Percentiles rank a stretch among this genome's conserved stretches.
These are phyloP conservation scores for Sitobion miscanthi DNA, from an alignment of 1,140 invertebrate genomes.

Conservation along the genomic window DNA sequence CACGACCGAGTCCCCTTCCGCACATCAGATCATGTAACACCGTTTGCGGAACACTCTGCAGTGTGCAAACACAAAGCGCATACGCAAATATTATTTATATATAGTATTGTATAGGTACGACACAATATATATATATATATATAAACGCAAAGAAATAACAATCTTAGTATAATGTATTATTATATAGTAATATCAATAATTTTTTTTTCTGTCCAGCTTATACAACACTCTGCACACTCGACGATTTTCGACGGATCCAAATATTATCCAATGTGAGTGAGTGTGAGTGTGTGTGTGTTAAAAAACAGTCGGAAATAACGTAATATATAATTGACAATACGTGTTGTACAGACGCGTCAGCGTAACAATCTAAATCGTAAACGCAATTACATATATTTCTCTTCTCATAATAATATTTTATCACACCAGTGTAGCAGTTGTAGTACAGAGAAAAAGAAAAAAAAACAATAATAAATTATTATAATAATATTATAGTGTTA, in stretches of 20 bases:
- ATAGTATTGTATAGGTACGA: neutral
- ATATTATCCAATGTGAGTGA: neutral
- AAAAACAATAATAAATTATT: neutral
- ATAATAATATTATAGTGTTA: neutral
- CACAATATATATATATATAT: neutral
- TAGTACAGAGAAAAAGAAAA: neutral
- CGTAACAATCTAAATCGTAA: neutral
- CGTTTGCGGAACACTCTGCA: neutral
- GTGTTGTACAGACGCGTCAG: neutral
- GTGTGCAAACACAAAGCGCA: neutral
- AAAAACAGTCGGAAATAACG: neutral
- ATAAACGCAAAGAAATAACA: neutral
- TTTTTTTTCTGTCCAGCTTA: neutral
- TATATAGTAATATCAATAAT: conserved; percentile 1
- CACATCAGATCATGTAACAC: neutral
- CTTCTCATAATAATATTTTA: neutral
- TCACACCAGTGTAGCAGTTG: neutral
- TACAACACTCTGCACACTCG: neutral
- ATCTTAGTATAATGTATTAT: neutral
- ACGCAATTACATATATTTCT: neutral
- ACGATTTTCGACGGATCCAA: neutral
- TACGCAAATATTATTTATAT: neutral
- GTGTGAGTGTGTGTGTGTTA: neutral
- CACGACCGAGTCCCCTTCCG: neutral
- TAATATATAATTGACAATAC: conserved; percentile 34